A percentile compares a stretch with the other conserved stretches of the same genome.
Conservation (phyloP, 2,113 vertebrate genomes). For the Nibea albiflora region DNA sequence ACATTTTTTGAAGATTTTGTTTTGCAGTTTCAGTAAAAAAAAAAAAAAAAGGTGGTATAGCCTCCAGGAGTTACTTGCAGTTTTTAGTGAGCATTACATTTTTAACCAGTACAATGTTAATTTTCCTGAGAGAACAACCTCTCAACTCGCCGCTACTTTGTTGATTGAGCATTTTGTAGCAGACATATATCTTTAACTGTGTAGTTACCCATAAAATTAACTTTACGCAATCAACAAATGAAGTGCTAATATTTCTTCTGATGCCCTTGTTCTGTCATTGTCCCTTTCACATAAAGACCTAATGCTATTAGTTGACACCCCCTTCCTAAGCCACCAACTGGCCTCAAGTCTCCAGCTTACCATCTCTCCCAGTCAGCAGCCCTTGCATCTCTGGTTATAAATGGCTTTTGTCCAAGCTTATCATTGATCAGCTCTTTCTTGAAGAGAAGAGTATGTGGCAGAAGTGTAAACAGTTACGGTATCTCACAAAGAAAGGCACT, state of each 20-base stretch:
- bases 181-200: not conserved
- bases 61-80: too few relatives aligned
- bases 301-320: slow-evolving; percentile 58
- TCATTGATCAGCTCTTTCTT: slow-evolving; percentile 20
- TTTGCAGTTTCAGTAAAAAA: too few relatives aligned
- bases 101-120: too few relatives aligned
- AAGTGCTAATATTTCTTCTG: slow-evolving; percentile 5
- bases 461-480: not conserved
- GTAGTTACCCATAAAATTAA: not conserved
- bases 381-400: slow-evolving; percentile 34
- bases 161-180: not conserved
- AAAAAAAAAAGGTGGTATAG: too few relatives aligned
- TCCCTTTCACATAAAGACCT: slow-evolving; percentile 54
- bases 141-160: too few relatives aligned
- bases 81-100: too few relatives aligned
- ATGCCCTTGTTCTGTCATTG: slow-evolving; percentile 51
- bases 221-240: not conserved
- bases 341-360: slow-evolving; percentile 42
- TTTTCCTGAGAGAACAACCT: too few relatives aligned
- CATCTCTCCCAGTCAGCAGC: slow-evolving; percentile 42
- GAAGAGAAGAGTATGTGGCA: not conserved
- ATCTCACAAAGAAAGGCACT: not conserved
- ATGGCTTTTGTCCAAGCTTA: slow-evolving; percentile 9
- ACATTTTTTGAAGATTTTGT: too few relatives aligned
- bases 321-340: slow-evolving; percentile 36